Evolutionary conservation across 2,113 vertebrate species (phyloP).

Genomic region (Tychaedon coryphoeus): DNA sequence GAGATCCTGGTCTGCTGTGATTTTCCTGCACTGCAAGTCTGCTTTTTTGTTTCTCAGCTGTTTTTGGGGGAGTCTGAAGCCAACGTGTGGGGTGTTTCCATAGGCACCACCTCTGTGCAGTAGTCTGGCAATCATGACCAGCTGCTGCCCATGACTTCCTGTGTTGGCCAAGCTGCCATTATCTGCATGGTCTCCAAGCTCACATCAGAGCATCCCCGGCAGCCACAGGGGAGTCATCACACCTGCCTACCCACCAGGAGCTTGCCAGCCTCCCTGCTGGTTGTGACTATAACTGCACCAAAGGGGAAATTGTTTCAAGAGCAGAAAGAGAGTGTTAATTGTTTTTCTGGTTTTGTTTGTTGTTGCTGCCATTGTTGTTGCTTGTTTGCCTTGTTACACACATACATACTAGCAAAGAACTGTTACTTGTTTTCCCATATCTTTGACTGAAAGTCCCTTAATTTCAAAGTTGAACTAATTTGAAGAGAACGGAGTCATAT

Average conservation of each 20-base stretch:
- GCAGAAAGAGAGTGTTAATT: neutral
- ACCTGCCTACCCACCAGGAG: neutral
- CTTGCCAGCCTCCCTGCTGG: neutral
- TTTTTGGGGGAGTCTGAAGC: too few species aligned
- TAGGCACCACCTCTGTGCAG: neutral
- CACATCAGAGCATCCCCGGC: neutral
- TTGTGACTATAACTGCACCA: neutral
- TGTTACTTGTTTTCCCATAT: neutral
- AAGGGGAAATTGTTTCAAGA: neutral
- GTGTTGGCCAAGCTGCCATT: neutral
- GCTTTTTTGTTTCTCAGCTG: neutral
- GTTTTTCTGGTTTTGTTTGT: neutral
- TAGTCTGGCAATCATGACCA: neutral
- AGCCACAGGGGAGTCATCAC: neutral
- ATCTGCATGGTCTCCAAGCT: neutral
- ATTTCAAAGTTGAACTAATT: neutral
- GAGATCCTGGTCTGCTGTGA: neutral
- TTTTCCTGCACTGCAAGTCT: neutral
- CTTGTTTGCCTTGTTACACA: neutral
- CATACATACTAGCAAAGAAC: neutral
- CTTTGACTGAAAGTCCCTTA: neutral
- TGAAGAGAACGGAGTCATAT: neutral
- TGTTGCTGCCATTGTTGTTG: neutral
- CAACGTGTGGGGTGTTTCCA: neutral
- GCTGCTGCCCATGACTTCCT: neutral